Evolutionary conservation across 2,888 invertebrate genomes (phyloP), one percentile per base, ranked within the genome.

Genomic region (Dinocampus coccinellae): DNA sequence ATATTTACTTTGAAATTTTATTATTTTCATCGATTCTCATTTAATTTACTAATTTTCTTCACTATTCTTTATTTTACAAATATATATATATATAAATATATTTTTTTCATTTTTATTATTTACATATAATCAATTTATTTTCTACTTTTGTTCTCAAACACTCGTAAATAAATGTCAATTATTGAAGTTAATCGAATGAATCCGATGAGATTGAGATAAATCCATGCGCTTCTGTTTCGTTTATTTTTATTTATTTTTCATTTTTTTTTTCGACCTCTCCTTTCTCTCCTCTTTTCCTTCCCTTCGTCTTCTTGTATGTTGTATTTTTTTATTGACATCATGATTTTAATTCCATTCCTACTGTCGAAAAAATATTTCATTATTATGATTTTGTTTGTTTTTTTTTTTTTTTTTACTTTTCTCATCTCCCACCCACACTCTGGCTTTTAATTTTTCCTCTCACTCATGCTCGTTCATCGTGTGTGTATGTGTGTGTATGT

Each of bases 171-270:
- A 42, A 68, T 47, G 61, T 60, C 68, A 68, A 61, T 68, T 52
- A 47, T 33, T 7, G 42, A 26, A 47, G 60, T 68, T 68, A 52
- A 66, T 66, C 57, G 66, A 68, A 53, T 61, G 20, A 34, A 68
- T 34, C 20, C 20, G 47, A 58, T 39, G 58, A 16, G 52, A 53
- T 61, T 60, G n/a, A 68, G 36, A 66, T 34, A 20, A 24, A n/a
- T n/a, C n/a, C n/a, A n/a, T n/a, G 16, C 47, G n/a, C 10, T 61
- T 20, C 9, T 22, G 24, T 61, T 57, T 57, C 11, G 16, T n/a
- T 34, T 10, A 33, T 34, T 60, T 42, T 68, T 22, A n/a, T n/a
- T n/a, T n/a, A n/a, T n/a, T n/a, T n/a, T n/a, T n/a, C n/a, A n/a
- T n/a, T n/a, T n/a, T n/a, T n/a, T n/a, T n/a, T n/a, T n/a, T n/a